Evolutionary conservation across 2,113 vertebrate genomes (phyloP).

Genomic region (Zosterops borbonicus): DNA sequence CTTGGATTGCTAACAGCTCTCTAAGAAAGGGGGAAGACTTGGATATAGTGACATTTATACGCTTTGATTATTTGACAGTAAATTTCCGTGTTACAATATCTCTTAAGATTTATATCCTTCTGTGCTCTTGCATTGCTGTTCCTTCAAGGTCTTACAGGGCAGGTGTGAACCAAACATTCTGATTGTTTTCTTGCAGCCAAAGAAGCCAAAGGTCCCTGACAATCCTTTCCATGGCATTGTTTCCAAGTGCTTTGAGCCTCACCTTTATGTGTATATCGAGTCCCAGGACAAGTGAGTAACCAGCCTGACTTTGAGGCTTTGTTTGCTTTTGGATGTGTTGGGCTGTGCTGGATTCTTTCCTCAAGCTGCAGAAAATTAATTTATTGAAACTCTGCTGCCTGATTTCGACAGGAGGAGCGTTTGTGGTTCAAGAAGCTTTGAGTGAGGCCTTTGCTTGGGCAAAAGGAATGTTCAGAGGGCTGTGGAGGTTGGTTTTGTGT

Average conservation of each 20-base stretch:
- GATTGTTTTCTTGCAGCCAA: conserved; percentile 79
- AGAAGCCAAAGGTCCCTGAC: conserved; percentile 92
- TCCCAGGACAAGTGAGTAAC: conserved; percentile 97
- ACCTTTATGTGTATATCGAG: conserved; percentile 98
- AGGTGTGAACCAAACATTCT: conserved; percentile 25
- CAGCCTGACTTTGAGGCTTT: not conserved
- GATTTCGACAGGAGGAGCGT: not conserved
- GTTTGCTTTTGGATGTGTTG: not conserved
- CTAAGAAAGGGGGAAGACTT: not conserved
- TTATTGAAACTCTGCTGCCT: not conserved
- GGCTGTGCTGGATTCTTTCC: not conserved
- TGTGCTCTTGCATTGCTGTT: not conserved
- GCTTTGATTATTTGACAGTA: not conserved
- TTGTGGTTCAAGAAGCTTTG: not conserved
- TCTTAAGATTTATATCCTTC: not conserved
- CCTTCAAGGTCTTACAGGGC: not conserved
- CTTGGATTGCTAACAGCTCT: not conserved
- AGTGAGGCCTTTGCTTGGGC: not conserved
- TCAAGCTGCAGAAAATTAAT: not conserved
- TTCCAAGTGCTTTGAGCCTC: conserved; percentile 98
- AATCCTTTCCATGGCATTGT: conserved; percentile 97
- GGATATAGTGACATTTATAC: not conserved
- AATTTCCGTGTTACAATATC: not conserved
- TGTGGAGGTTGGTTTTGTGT: not conserved
- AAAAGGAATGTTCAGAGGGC: not conserved